Evolutionary conservation across 2,113 vertebrate species (phyloP).

Genomic region (Ochotona curzoniae): DNA sequence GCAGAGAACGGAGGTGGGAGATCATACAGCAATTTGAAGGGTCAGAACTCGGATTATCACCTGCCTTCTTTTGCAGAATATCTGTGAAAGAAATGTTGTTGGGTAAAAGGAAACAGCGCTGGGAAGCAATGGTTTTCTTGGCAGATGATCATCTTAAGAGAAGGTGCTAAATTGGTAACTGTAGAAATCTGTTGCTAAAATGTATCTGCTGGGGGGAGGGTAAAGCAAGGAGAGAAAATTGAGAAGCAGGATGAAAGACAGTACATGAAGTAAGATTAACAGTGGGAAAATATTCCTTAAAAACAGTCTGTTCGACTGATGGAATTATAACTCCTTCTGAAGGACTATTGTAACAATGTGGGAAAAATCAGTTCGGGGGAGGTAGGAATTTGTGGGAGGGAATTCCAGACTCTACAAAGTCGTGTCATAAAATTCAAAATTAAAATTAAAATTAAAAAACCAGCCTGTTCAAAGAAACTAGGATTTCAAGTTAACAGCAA

Average conservation of each 20-base stretch:
- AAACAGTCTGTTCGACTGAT: conserved; percentile 11
- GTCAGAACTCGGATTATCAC: background rate
- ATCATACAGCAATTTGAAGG: background rate
- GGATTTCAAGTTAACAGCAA: conserved; percentile 51
- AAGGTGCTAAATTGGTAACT: conserved; percentile 31
- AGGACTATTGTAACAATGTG: too few relatives aligned
- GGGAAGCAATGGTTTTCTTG: background rate
- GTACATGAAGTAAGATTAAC: background rate
- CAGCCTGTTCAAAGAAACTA: conserved; percentile 41
- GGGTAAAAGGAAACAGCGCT: conserved; percentile 12
- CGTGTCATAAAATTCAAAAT: too few relatives aligned
- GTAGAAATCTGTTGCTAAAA: conserved; percentile 23
- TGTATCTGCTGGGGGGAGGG: background rate
- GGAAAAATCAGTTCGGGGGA: too few relatives aligned
- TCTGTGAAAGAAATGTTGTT: conserved; percentile 5
- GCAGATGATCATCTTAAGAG: background rate
- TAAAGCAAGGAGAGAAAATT: background rate
- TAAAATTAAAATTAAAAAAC: conserved; percentile 20
- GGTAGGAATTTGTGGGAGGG: too few relatives aligned
- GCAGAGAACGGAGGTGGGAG: background rate
- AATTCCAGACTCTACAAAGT: too few relatives aligned
- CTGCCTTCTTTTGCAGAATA: background rate
- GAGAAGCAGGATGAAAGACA: background rate
- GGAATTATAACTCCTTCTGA: background rate
- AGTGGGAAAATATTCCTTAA: background rate